Evolutionary conservation across 1,140 invertebrate genomes (phyloP).

Genomic region (Drosophila oshimai): DNA sequence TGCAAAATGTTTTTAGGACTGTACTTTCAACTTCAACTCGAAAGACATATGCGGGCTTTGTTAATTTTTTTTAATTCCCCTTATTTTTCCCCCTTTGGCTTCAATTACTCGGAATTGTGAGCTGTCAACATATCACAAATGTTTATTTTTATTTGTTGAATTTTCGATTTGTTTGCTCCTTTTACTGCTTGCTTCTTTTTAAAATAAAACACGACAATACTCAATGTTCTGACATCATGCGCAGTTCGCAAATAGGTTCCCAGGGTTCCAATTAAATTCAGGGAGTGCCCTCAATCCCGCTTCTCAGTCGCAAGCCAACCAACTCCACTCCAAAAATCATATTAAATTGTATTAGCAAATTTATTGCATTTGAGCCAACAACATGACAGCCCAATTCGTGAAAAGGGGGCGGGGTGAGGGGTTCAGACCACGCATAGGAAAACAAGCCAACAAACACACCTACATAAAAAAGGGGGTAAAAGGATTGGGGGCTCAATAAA

Average conservation of each 20-base stretch:
- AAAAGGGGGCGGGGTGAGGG: no score
- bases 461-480: conserved; percentile 1
- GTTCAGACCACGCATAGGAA: conserved; percentile 42
- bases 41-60: conserved; percentile 5
- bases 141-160: conserved; percentile 15
- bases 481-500: not conserved
- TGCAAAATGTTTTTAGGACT: not conserved
- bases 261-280: conserved; percentile 34
- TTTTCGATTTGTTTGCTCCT: conserved; percentile 12
- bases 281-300: conserved; percentile 21
- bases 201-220: conserved; percentile 3
- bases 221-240: conserved; percentile 31
- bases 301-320: conserved; percentile 22
- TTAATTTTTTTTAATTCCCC: not conserved
- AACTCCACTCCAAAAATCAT: conserved; percentile 28
- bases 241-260: conserved; percentile 16
- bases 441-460: conserved; percentile 50
- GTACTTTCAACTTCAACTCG: not conserved
- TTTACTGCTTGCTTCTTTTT: not conserved
- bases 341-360: conserved; percentile 73
- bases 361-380: conserved; percentile 62
- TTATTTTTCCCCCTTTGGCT: not conserved
- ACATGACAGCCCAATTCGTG: conserved; percentile 53
- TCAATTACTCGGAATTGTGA: conserved; percentile 11
- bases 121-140: conserved; percentile 30